These are phyloP conservation scores for Ploceus nigricollis DNA, from an alignment of 2,113 vertebrate genomes.

Conservation along the genomic window DNA sequence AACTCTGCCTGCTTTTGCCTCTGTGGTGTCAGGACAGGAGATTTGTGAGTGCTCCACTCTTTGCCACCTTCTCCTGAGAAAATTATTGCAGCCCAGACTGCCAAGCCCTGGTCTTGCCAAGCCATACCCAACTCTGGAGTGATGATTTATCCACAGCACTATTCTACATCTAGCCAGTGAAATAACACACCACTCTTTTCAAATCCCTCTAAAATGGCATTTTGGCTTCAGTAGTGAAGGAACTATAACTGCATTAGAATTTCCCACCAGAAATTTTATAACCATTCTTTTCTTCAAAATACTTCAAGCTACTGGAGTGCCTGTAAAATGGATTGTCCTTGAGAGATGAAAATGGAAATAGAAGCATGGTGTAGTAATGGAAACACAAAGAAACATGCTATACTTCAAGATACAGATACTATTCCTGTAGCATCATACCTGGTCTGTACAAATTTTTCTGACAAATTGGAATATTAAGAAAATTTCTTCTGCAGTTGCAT, in stretches of 20 bases:
- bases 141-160: not conserved
- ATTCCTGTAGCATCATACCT: not conserved
- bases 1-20: not conserved
- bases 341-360: not conserved
- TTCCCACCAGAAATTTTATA: not conserved
- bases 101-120: not conserved
- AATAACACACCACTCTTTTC: not conserved
- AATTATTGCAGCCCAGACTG: not conserved
- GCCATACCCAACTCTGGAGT: not conserved
- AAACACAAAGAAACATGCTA: not conserved
- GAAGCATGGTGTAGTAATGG: not conserved
- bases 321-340: not conserved
- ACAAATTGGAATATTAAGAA: not conserved
- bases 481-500: not conserved
- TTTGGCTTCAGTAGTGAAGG: not conserved
- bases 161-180: not conserved
- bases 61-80: not conserved
- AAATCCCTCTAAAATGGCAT: not conserved
- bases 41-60: not conserved
- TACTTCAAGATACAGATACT: not conserved
- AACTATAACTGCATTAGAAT: not conserved
- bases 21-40: not conserved
- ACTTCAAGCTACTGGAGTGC: not conserved
- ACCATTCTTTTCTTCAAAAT: not conserved
- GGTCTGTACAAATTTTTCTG: not conserved